These are phyloP conservation scores for Caenorhabditis zanzibari DNA, from an alignment of 2,888 invertebrate genomes.

Conservation along the genomic window DNA sequence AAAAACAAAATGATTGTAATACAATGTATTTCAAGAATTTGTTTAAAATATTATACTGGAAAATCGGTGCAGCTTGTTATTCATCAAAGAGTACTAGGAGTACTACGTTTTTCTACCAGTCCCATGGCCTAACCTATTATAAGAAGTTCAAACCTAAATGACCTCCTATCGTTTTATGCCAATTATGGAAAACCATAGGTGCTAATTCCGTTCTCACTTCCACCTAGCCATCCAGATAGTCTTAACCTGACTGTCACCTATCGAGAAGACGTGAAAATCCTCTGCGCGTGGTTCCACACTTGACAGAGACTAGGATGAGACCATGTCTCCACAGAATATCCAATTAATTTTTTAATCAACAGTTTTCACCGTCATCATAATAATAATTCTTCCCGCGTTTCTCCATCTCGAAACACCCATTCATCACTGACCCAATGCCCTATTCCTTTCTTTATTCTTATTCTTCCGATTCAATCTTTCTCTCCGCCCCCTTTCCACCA, in stretches of 20 bases:
- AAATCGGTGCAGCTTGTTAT: too few relatives aligned
- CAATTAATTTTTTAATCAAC: conserved; percentile 40
- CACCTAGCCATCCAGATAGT: neutral
- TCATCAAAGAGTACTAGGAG: too few relatives aligned
- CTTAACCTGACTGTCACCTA: conserved; percentile 10
- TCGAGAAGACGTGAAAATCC: neutral
- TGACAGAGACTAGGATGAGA: too few relatives aligned
- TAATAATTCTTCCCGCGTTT: conserved; percentile 6
- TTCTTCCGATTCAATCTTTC: conserved; percentile 49
- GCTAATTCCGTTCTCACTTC: conserved; percentile 1
- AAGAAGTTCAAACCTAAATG: neutral
- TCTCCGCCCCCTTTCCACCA: conserved; percentile 37
- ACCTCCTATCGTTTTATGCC: neutral
- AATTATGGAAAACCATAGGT: neutral
- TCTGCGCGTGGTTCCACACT: neutral
- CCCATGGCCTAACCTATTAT: too few relatives aligned
- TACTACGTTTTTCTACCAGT: too few relatives aligned
- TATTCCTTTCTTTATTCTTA: conserved; percentile 19
- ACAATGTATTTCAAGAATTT: too few relatives aligned
- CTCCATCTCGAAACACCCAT: conserved; percentile 26
- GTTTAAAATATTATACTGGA: too few relatives aligned
- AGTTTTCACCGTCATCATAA: conserved; percentile 32
- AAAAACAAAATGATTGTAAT: too few relatives aligned
- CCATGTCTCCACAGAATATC: neutral
- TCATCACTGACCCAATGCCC: conserved; percentile 61